These are phyloP conservation scores for Orientallactaga bullata DNA, from an alignment of 2,113 vertebrate genomes.

Conservation along the genomic window DNA sequence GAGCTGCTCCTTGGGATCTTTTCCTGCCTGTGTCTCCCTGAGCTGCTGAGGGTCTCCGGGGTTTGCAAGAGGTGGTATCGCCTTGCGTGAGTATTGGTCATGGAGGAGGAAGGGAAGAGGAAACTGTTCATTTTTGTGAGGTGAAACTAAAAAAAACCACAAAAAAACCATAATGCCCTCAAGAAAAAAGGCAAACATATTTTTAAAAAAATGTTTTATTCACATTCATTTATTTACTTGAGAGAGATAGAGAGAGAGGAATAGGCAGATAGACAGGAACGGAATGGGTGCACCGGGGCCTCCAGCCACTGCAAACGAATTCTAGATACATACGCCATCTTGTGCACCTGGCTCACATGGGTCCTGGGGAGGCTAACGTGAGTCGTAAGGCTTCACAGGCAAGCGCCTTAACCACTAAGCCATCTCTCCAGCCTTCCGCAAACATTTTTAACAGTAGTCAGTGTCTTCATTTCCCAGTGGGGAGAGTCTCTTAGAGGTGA, in stretches of 20 bases:
- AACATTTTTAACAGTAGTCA: not conserved
- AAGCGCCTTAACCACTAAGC: too few relatives aligned
- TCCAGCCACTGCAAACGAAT: too few relatives aligned
- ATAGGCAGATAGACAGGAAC: too few relatives aligned
- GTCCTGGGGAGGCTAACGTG: too few relatives aligned
- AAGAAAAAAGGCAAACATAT: not conserved
- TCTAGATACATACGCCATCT: too few relatives aligned
- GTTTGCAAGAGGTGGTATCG: conserved; percentile 93
- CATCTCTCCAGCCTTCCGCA: too few relatives aligned
- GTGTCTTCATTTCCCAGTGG: not conserved
- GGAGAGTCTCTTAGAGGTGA: not conserved
- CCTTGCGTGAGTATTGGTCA: conserved; percentile 90
- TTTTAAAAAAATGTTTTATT: not conserved
- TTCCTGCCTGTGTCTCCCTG: conserved; percentile 89
- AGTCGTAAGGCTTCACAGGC: too few relatives aligned
- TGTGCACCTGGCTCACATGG: too few relatives aligned
- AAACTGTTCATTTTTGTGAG: not conserved
- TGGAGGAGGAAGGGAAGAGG: not conserved
- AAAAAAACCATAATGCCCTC: not conserved
- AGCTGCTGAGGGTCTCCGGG: conserved; percentile 89
- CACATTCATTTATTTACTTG: too few relatives aligned
- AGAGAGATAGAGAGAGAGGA: too few relatives aligned
- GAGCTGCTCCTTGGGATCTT: conserved; percentile 94
- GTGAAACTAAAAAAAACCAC: not conserved
- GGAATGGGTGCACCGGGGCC: too few relatives aligned